Percentiles rank a stretch among this genome's conserved stretches.
Evolutionary conservation across 2,797 vertebrate species (phyloP).

Genomic region (Macroramphosus scolopax): DNA sequence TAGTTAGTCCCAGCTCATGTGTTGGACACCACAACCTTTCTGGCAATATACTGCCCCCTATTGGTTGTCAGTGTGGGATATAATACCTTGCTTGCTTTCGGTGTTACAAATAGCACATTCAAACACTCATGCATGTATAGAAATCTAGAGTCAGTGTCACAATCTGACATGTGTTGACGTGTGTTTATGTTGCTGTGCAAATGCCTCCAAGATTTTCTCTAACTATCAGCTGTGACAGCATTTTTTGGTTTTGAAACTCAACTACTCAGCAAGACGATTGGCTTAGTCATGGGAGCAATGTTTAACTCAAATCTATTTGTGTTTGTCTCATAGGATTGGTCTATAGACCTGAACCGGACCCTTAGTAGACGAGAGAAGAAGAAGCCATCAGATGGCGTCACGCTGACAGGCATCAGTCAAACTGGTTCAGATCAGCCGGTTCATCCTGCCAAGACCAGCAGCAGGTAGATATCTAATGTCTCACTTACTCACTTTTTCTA

Average conservation of each 20-base stretch:
- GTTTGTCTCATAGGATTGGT: slow-evolving; percentile 86
- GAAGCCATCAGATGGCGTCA: slow-evolving; percentile 89
- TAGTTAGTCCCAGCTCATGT: too few relatives aligned
- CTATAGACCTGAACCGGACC: slow-evolving; percentile 91
- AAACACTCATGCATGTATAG: slow-evolving; percentile 28
- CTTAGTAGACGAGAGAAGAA: slow-evolving; percentile 93
- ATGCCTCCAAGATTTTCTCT: slow-evolving; percentile 12
- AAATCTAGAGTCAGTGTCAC: slow-evolving; percentile 11
- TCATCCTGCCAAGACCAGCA: slow-evolving; percentile 83
- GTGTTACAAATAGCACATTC: too few relatives aligned
- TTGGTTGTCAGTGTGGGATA: too few relatives aligned
- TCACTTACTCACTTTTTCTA: slow-evolving; percentile 1
- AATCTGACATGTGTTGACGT: slow-evolving; percentile 16
- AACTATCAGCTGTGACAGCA: slow-evolving; percentile 11
- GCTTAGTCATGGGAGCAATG: neutral
- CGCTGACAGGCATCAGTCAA: slow-evolving; percentile 90
- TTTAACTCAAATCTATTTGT: slow-evolving; percentile 16
- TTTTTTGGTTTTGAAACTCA: slow-evolving; percentile 21
- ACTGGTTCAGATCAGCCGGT: slow-evolving; percentile 79
- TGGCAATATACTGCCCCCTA: too few relatives aligned
- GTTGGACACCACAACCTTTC: too few relatives aligned
- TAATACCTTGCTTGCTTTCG: too few relatives aligned
- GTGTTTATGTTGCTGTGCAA: slow-evolving; percentile 38
- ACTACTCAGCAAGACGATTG: neutral
- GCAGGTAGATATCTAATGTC: slow-evolving; percentile 72